These are phyloP conservation scores for Callionymus lyra DNA, from an alignment of 2,113 vertebrate species.

Conservation along the genomic window DNA sequence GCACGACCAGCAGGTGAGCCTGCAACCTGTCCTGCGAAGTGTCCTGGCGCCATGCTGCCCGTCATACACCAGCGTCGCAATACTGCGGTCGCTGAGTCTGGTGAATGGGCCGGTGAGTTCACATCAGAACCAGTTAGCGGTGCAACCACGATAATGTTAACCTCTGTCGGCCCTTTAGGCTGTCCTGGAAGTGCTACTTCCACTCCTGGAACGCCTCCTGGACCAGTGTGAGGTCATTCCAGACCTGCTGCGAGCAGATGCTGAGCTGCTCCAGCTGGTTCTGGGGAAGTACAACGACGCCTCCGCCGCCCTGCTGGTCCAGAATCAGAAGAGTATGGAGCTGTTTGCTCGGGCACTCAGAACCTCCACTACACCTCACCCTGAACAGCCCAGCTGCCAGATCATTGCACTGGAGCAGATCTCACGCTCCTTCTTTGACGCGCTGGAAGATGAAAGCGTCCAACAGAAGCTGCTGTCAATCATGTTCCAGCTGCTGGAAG, in stretches of 20 bases:
- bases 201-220: constrained; percentile 70
- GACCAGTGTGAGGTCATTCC: constrained; percentile 64
- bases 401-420: constrained; percentile 86
- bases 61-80: constrained; percentile 68
- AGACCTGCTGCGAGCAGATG: constrained; percentile 70
- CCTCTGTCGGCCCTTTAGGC: constrained; percentile 49
- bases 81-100: constrained; percentile 69
- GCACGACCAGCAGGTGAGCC: constrained; percentile 61
- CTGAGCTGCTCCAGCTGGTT: constrained; percentile 66
- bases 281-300: constrained; percentile 78
- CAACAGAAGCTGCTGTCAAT: constrained; percentile 78
- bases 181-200: constrained; percentile 71
- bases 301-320: constrained; percentile 73
- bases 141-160: too few relatives aligned
- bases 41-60: constrained; percentile 66
- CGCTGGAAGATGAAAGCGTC: constrained; percentile 69
- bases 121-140: too few relatives aligned
- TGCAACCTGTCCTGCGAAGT: constrained; percentile 70
- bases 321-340: constrained; percentile 71
- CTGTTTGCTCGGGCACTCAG: constrained; percentile 75
- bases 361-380: constrained; percentile 53
- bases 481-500: constrained; percentile 80
- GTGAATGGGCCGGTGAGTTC: constrained; percentile 71
- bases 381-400: constrained; percentile 70
- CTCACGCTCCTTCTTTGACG: constrained; percentile 80